Evolutionary conservation across 2,113 vertebrate genomes (phyloP).

Genomic region (Murina feae): DNA sequence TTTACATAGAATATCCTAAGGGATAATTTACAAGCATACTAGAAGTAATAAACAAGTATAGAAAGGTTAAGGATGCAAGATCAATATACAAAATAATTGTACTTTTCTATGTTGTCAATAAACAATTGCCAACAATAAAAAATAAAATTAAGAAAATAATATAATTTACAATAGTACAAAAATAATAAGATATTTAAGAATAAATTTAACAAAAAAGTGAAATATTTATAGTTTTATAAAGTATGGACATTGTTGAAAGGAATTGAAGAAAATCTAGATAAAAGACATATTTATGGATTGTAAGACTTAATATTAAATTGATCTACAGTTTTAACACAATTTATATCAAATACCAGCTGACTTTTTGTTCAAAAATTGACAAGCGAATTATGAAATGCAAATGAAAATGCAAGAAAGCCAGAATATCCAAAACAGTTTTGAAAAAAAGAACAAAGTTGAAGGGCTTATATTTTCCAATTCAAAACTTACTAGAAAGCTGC

Average conservation of each 20-base stretch:
- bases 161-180: not conserved
- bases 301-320: constrained; percentile 36
- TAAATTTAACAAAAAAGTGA: not conserved
- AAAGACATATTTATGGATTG: not conserved
- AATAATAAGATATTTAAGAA: not conserved
- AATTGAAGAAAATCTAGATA: not conserved
- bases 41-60: not conserved
- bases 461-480: not conserved
- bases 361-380: not conserved
- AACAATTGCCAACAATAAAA: not conserved
- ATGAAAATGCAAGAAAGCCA: not conserved
- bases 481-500: not conserved
- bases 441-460: not conserved
- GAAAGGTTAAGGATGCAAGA: not conserved
- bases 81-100: not conserved
- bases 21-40: not conserved
- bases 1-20: not conserved
- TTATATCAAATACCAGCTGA: constrained; percentile 16
- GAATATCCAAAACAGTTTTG: not conserved
- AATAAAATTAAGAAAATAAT: not conserved
- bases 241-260: not conserved
- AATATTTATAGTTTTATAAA: not conserved
- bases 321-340: constrained; percentile 28
- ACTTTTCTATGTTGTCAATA: not conserved
- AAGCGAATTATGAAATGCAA: not conserved